Base-by-base conservation (phyloP, 2,797 vertebrate species). In the Amblyopsis hoosieri region DNA sequence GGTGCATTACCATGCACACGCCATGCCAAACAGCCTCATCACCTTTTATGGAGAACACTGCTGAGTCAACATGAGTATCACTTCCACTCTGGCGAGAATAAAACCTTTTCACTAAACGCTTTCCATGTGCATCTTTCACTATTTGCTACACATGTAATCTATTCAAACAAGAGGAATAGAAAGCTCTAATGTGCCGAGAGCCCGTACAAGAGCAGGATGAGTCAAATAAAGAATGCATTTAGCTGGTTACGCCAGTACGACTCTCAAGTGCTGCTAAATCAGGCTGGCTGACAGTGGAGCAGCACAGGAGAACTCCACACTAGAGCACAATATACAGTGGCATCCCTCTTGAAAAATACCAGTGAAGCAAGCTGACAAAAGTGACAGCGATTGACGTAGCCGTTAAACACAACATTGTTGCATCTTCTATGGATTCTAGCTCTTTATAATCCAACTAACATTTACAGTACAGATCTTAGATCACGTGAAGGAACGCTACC, bases 201-300 rank as follows among this genome's bases (percentile, higher is more conserved):
- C 23, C 12, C 13, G 23, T 13, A 76, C 54, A 33, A 58, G 51
- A 69, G 48, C 29, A 57, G 60, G 64, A 77, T 73, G 57, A 73
- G 75, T 59, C 60, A 75, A 85, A 79, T 42, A 63, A 55, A 77
- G 12, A 60, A 45, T 57, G 56, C n/a, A 49, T 71, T 77, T 62
- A 23, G 56, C 51, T 74, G 59, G 46, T 66, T 65, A 62, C 76
- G 65, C 66, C 61, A 61, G 65, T 37, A 3, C 17, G 31, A 46
- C 63, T 67, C 51, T 78, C 69, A 29, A 72, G 62, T 51, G 19
- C 48, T 1, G 50, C 58, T 60, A 33, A 48, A 60, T 54, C 50
- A 54, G n/a, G 65, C 51, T 50, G 58, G 59, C 65, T 66, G 57
- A 60, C n/a, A 57, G 63, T 11, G 49, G 58, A 69, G 54, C 23